These are phyloP conservation scores for Notocelia uddmanniana DNA, from an alignment of 2,888 invertebrate species.

Conservation along the genomic window DNA sequence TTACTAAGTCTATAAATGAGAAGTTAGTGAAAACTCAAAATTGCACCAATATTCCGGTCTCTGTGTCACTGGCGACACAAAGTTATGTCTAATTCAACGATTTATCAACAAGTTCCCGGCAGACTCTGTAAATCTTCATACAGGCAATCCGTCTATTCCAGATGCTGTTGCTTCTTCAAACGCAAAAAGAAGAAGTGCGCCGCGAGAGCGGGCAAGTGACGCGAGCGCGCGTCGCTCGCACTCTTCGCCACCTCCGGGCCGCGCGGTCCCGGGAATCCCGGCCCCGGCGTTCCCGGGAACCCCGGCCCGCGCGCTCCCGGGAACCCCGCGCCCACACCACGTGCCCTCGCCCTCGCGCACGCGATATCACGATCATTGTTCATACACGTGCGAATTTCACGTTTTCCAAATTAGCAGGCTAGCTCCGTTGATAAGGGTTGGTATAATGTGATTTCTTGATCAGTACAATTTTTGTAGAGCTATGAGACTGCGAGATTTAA, in stretches of 20 bases:
- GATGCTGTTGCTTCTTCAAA: constrained; percentile 99
- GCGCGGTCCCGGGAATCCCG: too few relatives aligned
- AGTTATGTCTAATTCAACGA: background rate
- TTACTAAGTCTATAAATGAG: too few relatives aligned
- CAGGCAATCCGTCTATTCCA: constrained; percentile 87
- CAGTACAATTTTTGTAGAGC: too few relatives aligned
- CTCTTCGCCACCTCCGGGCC: constrained; percentile 42
- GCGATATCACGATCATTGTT: constrained; percentile 14
- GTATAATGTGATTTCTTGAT: background rate
- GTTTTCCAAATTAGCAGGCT: background rate
- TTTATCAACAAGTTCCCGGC: constrained; percentile 68
- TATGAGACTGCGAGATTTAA: too few relatives aligned
- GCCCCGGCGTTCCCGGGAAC: too few relatives aligned
- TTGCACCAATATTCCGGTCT: too few relatives aligned
- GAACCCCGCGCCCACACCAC: constrained; percentile 35
- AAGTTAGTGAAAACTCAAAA: too few relatives aligned
- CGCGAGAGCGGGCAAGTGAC: constrained; percentile 95
- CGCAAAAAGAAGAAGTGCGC: constrained; percentile 99
- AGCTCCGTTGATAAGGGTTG: constrained; percentile 4
- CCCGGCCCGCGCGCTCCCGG: too few relatives aligned
- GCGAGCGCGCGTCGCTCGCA: constrained; percentile 81
- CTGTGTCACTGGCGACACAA: too few relatives aligned
- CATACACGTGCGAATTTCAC: background rate
- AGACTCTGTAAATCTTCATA: constrained; percentile 84
- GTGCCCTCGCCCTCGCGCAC: constrained; percentile 44